Base-by-base conservation (phyloP, 2,113 vertebrate species). In the Pyxicephalus adspersus region DNA sequence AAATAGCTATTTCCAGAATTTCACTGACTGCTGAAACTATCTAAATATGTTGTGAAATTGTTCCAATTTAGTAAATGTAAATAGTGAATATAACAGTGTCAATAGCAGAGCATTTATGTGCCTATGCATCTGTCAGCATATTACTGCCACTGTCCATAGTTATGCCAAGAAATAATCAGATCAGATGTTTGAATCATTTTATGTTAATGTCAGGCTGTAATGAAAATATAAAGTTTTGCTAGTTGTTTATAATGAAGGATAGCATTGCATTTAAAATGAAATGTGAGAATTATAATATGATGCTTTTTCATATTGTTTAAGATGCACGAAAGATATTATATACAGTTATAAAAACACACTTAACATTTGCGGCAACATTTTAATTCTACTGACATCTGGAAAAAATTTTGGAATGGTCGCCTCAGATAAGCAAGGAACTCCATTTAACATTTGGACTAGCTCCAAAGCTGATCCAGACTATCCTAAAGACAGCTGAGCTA, bases 401-500 rank as follows among this genome's bases (percentile, higher is more conserved):
- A 75, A 51, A 75, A 31, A 64, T 66, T 74, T 82, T 23, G 57
- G 55, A 82, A 66, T 51, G 64, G 29, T 60, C 34, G 71, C 26
- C 63, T 15, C 75, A 23, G 72, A 75, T 82, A 75, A 51, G 63
- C 61, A 75, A 75, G 20, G 34, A 82, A 82, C 80, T 82, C 70
- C 80, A 75, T 82, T 82, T 82, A 82, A 23, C 51, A 75, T 65
- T 81, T 81, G 80, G 80, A 55, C 70, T 66, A 81, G 58, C 52
- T 81, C 80, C 80, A 81, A 74, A 81, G 55, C 70, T 64, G 70
- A 82, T 82, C 70, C 45, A 66, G 63, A 71, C 60, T 58, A 52
- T 58, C 70, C 51, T 58, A 20, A 75, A 28, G 80, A 74, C 80
- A 82, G 70, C 70, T 82, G 79, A 82, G 71, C 79, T 82, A 58